Percentiles rank a stretch among this genome's conserved stretches.
These are phyloP conservation scores for Cossypha heuglini DNA, from an alignment of 2,797 vertebrate species.

Conservation along the genomic window DNA sequence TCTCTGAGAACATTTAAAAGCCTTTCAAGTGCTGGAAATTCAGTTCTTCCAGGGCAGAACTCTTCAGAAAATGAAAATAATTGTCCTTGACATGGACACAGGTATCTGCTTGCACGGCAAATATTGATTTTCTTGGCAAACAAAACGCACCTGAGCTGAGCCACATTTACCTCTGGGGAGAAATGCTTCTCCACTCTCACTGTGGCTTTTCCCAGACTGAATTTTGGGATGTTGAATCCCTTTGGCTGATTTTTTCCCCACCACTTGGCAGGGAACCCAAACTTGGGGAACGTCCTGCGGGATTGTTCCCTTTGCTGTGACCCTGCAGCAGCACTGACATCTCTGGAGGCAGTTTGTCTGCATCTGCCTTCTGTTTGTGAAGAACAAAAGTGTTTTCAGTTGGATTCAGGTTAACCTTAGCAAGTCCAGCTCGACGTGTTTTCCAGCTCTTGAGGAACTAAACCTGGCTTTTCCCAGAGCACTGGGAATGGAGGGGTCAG, in stretches of 20 bases:
- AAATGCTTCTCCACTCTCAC: neutral
- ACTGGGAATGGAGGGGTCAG: neutral
- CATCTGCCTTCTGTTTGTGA: neutral
- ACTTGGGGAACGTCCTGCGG: rapidly evolving
- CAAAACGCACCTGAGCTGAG: rapidly evolving
- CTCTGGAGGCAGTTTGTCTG: neutral
- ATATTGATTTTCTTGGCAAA: neutral
- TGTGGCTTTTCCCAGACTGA: neutral
- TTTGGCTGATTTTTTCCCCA: rapidly evolving
- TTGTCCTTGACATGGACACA: neutral
- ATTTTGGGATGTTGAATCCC: neutral
- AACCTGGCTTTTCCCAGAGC: neutral
- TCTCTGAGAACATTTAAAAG: neutral
- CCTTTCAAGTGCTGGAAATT: rapidly evolving
- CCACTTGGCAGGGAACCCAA: neutral
- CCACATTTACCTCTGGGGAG: rapidly evolving
- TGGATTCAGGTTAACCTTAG: neutral
- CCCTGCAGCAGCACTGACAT: neutral
- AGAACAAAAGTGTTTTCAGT: neutral
- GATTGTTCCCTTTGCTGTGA: neutral
- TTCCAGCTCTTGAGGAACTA: neutral
- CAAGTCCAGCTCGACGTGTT: neutral
- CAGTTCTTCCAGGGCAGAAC: neutral
- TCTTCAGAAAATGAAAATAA: neutral
- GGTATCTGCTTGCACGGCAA: neutral